Evolutionary conservation across 1,140 invertebrate genomes (phyloP).

Genomic region (silkworm (Bombyx mori)): ASM3026992v2 NC_085120.1:6382001-6382500

Average conservation of each 20-base stretch:
- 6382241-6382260: neutral
- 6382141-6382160: too few relatives aligned
- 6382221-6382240: too few relatives aligned
- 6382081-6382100: too few relatives aligned
- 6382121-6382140: too few relatives aligned
- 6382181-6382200: too few relatives aligned
- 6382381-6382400: slow-evolving; percentile 74
- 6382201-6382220: neutral
- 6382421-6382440: slow-evolving; percentile 76
- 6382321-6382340: slow-evolving; percentile 88
- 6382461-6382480: slow-evolving; percentile 79
- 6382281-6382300: neutral
- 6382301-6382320: slow-evolving; percentile 53
- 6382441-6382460: slow-evolving; percentile 74
- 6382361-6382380: slow-evolving; percentile 84
- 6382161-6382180: too few relatives aligned
- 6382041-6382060: neutral
- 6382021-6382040: neutral
- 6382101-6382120: too few relatives aligned
- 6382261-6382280: neutral
- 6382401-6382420: slow-evolving; percentile 78
- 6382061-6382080: too few relatives aligned
- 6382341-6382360: slow-evolving; percentile 80
- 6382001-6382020: slow-evolving; percentile 52
- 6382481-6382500: slow-evolving; percentile 12